These are phyloP conservation scores for Lepidonotus clava DNA, from an alignment of 2,888 invertebrate genomes.

Conservation along the genomic window DNA sequence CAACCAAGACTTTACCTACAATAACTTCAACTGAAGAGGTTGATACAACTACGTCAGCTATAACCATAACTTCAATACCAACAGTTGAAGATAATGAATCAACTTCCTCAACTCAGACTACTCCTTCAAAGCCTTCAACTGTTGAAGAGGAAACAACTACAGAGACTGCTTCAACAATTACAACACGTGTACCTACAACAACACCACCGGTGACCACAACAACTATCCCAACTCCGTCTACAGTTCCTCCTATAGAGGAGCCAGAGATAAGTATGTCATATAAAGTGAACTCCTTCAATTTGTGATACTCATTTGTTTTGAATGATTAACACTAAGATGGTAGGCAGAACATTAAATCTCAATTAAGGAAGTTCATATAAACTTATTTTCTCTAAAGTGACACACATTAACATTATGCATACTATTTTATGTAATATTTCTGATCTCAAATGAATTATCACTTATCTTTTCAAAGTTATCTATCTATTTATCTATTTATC, in stretches of 20 bases:
- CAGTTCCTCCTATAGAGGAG: not conserved
- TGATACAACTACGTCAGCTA: not conserved
- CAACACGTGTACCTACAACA: not conserved
- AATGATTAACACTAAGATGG: too few species aligned
- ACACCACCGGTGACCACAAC: not conserved
- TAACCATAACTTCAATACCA: not conserved
- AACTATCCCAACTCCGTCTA: not conserved
- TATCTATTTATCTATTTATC: too few species aligned
- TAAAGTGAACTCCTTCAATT: too few species aligned
- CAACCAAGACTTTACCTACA: not conserved
- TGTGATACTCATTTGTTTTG: too few species aligned
- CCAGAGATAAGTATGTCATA: not conserved
- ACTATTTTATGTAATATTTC: too few species aligned
- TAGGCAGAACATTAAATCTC: too few species aligned
- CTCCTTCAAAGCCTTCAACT: not conserved
- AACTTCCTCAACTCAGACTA: not conserved
- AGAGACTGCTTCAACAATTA: not conserved
- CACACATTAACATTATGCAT: too few species aligned
- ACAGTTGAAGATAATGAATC: not conserved
- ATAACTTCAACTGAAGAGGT: not conserved
- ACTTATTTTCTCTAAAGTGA: too few species aligned
- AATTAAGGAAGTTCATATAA: too few species aligned
- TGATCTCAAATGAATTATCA: too few species aligned
- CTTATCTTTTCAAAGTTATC: too few species aligned
- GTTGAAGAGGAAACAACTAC: not conserved